Evolutionary conservation across 2,888 invertebrate genomes (phyloP).

Genomic region (Stramonita haemastoma): DNA sequence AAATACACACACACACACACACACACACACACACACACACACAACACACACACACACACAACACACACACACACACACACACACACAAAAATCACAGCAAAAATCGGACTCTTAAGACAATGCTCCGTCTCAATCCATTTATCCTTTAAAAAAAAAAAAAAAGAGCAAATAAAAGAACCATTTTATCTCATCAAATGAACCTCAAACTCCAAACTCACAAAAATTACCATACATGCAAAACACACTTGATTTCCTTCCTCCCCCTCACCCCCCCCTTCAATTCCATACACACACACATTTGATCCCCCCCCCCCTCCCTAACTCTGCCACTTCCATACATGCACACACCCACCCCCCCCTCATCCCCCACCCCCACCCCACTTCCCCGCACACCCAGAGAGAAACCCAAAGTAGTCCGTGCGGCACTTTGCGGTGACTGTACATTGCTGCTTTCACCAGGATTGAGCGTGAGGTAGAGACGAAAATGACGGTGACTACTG

Average conservation of each 20-base stretch:
- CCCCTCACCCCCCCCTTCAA: not conserved
- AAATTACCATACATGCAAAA: too few species aligned
- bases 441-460: constrained; percentile 3
- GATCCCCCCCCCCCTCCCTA: not conserved
- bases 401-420: not conserved
- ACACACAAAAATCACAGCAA: not conserved
- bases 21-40: not conserved
- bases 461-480: constrained; percentile 43
- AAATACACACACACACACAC: not conserved
- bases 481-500: constrained; percentile 53
- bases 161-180: not conserved
- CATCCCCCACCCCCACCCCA: too few species aligned
- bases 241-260: not conserved
- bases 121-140: too few species aligned
- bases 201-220: not conserved
- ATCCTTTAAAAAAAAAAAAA: not conserved
- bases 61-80: not conserved
- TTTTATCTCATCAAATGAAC: not conserved
- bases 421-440: not conserved
- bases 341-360: too few species aligned
- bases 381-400: not conserved
- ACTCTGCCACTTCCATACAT: not conserved
- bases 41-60: not conserved
- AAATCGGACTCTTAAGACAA: too few species aligned
- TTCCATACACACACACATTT: too few species aligned